Percentiles rank a stretch among this genome's conserved stretches.
phyloP scores from a whole-genome alignment of 2,888 invertebrate species.

The Cataglyphis albicans region DNA sequence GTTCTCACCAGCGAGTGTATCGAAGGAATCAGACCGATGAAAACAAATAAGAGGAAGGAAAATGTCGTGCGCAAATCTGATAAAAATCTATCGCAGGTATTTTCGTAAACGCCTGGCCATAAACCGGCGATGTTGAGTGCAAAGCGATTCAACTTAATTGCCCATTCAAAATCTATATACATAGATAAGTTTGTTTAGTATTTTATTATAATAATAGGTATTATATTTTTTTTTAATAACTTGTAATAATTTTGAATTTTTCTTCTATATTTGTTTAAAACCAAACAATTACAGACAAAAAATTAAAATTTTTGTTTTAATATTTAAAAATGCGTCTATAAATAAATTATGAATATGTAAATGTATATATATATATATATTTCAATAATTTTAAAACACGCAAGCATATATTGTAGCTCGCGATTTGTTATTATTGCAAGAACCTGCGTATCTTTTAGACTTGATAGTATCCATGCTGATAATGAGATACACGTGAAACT shows the following conservation, averaged over 20 bases:
- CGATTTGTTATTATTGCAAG: not conserved
- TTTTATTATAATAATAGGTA: not conserved
- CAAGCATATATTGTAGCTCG: not conserved
- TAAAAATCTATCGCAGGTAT: not conserved
- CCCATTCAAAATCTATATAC: no score
- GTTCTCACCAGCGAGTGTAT: not conserved
- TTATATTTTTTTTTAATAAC: not conserved
- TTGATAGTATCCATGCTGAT: not conserved
- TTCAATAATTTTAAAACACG: not conserved
- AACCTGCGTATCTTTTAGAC: not conserved
- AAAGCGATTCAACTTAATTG: no score
- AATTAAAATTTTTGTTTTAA: no score
- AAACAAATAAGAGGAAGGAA: not conserved
- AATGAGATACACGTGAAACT: not conserved
- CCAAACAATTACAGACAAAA: no score
- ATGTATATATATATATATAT: not conserved
- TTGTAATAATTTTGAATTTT: not conserved
- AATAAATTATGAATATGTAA: not conserved
- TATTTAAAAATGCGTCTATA: no score
- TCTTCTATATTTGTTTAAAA: not conserved
- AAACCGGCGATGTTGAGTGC: conserved; percentile 54
- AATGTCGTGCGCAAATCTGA: no score
- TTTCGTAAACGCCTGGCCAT: conserved; percentile 40
- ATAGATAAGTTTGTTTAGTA: no score
- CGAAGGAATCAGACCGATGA: not conserved